phyloP scores from a whole-genome alignment of 37 sponge, comb jelly and placozoan genomes.

The Chondrilla cf. caribensis region DNA sequence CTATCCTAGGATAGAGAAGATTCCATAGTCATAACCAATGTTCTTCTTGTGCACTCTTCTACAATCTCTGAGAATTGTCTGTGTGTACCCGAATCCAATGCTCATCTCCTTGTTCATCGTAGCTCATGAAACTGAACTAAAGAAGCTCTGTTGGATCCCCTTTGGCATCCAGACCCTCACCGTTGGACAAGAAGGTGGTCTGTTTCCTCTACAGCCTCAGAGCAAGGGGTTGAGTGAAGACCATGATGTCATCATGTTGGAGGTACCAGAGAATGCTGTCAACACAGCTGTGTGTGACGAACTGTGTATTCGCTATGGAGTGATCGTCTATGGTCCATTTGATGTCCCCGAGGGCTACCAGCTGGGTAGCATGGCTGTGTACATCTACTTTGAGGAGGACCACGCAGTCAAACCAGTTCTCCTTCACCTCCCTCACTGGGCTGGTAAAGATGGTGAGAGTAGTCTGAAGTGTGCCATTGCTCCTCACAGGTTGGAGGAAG shows the following conservation, averaged over 20 bases:
- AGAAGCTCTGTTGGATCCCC: not conserved
- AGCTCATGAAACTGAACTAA: not conserved
- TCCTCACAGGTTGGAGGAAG: not conserved
- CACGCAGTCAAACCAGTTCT: not conserved
- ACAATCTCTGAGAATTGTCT: too few species aligned
- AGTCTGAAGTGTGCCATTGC: not conserved
- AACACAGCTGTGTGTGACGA: not conserved
- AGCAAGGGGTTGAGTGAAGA: too few species aligned
- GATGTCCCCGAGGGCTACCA: not conserved
- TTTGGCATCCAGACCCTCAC: not conserved
- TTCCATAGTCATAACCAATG: too few species aligned
- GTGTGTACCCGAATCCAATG: too few species aligned
- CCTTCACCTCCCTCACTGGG: not conserved
- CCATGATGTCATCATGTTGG: not conserved
- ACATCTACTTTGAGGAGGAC: not conserved
- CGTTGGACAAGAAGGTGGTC: not conserved
- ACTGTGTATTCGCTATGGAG: not conserved
- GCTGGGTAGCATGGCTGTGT: not conserved
- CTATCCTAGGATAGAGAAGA: too few species aligned
- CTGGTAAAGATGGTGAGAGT: not conserved
- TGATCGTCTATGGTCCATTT: not conserved
- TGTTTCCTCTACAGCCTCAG: not conserved
- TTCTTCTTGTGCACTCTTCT: too few species aligned
- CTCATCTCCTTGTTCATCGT: too few species aligned
- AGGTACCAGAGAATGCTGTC: not conserved